Evolutionary conservation across 2,113 vertebrate species (phyloP).

Genomic region (Phocoena phocoena): DNA sequence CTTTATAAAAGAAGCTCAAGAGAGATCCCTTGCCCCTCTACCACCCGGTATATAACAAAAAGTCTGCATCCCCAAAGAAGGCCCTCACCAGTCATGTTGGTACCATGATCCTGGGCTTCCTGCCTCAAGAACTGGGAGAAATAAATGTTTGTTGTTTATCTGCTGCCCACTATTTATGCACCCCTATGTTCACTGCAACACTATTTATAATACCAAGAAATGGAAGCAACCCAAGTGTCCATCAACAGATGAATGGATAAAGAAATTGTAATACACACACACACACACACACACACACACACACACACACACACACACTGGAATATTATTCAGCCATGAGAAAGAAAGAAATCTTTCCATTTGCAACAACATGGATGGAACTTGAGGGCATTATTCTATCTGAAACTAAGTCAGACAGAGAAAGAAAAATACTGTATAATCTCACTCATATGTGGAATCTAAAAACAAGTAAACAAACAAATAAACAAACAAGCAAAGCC

Average conservation of each 20-base stretch:
- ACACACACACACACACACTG: neutral
- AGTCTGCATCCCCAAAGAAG: neutral
- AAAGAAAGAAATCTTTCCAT: neutral
- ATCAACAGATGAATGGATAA: neutral
- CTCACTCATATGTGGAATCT: neutral
- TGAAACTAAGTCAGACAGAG: neutral
- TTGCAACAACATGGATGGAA: neutral
- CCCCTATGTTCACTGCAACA: neutral
- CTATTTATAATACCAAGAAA: neutral
- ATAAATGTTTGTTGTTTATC: neutral
- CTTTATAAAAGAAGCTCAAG: neutral
- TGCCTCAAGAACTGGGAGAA: neutral
- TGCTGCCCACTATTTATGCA: neutral
- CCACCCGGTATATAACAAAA: neutral
- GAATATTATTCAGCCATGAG: neutral
- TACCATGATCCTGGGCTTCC: neutral
- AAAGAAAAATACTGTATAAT: neutral
- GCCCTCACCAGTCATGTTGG: too few relatives aligned
- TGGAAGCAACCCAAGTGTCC: neutral
- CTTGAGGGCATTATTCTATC: neutral
- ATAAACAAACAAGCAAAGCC: neutral
- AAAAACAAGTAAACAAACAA: neutral
- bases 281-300: neutral
- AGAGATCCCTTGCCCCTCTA: neutral
- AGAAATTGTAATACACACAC: neutral